Base-by-base conservation (phyloP, 2,113 vertebrate species). In the Melanocharis versteri region DNA sequence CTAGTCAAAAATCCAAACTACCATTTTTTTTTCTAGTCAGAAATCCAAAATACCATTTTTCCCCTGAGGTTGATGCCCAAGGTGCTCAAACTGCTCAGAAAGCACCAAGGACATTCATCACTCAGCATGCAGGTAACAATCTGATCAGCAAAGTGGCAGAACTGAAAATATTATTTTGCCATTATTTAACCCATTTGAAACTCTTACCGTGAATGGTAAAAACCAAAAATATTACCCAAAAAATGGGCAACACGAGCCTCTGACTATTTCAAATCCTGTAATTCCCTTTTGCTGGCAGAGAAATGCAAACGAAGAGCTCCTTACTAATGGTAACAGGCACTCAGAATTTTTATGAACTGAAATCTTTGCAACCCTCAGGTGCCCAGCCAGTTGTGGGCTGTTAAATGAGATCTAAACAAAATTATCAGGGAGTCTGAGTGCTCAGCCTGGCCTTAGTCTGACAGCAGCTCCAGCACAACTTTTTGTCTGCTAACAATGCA, bases 131-230 rank as follows among this genome's bases (percentile, higher is more conserved):
- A 51, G 30, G 57, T 4, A 40, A 73, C 20, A 48, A 11, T 3
- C n/a, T 48, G 16, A 30, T 3, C 62, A 39, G 35, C 28, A 47
- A 22, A 33, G 35, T 4, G 58, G 26, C 53, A n/a, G 30, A 39
- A 60, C 0, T 35, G 40, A 85, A 73, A 96, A 65, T 11, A 31
- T 12, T 33, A 11, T 19, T 48, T 35, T 16, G 58, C 53, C 22
- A 2, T 7, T 5, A 72, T 12, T 33, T 48, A 90, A 23, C 14
- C 9, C 62, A 35, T 4, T 26, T 69, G 53, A 40, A 83, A 50
- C 3, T 1, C 15, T 61, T 6, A 18, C 2, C 11, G 2, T 4
- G 31, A 86, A 69, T 0, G 3, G 12, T 7, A 48, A 73, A 80
- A 81, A 81, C 30, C 33, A 42, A 57, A 89, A 83, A 28, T 18